Conservation (phyloP, 2,113 vertebrate species). For the Xenotilapia caudafasciata region DNA sequence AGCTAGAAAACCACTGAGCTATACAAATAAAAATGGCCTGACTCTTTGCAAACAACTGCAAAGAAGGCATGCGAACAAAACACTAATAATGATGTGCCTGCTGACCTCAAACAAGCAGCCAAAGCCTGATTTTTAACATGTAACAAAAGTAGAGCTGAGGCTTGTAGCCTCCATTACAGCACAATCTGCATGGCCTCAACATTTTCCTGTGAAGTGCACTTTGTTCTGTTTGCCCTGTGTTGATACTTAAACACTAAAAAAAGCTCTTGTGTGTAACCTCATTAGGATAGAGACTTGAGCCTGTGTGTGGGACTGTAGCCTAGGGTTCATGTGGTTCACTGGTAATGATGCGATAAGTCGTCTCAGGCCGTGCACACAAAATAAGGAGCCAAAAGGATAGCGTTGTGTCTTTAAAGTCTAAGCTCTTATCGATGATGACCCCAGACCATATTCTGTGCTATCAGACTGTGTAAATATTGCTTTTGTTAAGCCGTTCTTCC, state of each 20-base stretch:
- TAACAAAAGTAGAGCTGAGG: neutral
- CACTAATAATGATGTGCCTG: neutral
- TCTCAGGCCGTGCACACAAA: neutral
- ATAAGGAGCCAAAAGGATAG: neutral
- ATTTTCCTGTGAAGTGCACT: neutral
- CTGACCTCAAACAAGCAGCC: neutral
- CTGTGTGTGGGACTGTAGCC: neutral
- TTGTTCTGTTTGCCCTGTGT: neutral
- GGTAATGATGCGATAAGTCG: neutral
- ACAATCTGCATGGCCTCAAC: neutral
- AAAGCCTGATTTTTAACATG: neutral
- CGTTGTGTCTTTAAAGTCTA: neutral
- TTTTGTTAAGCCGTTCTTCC: neutral
- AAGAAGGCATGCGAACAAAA: neutral
- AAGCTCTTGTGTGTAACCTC: neutral
- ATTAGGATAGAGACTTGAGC: neutral
- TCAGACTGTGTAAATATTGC: neutral
- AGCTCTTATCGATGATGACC: neutral
- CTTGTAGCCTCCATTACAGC: neutral
- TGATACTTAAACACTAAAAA: neutral
- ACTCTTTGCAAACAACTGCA: neutral
- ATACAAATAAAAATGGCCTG: neutral
- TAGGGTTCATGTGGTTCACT: neutral
- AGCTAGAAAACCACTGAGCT: neutral
- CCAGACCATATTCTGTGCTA: neutral